Percentiles rank a stretch among this genome's conserved stretches.
Conservation (phyloP, 2,113 vertebrate genomes). For the Mystacornis crossleyi region DNA sequence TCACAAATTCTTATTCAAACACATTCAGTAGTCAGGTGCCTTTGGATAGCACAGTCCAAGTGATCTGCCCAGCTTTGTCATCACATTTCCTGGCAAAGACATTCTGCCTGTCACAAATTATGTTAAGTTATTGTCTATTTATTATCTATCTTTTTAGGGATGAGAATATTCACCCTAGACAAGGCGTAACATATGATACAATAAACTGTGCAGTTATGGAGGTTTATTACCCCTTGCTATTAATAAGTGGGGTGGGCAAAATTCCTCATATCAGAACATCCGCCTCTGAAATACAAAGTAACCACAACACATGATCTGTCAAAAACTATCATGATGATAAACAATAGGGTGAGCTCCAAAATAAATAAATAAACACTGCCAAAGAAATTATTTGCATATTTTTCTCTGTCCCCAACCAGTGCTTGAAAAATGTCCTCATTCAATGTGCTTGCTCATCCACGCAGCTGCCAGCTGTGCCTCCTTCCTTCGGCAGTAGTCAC, state of each 20-base stretch:
- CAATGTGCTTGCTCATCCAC: constrained; percentile 72
- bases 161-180: constrained; percentile 9
- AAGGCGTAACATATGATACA: background rate
- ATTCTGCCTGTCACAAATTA: background rate
- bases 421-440: constrained; percentile 71
- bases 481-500: constrained; percentile 40
- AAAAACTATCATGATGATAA: constrained; percentile 57
- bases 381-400: constrained; percentile 69
- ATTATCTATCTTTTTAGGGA: background rate
- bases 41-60: background rate
- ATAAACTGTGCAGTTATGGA: constrained; percentile 18
- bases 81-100: background rate
- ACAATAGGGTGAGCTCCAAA: constrained; percentile 57
- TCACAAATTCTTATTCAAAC: background rate
- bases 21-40: background rate
- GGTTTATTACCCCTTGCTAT: constrained; percentile 35
- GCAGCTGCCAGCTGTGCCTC: constrained; percentile 68
- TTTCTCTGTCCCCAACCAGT: constrained; percentile 64
- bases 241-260: constrained; percentile 12
- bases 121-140: background rate
- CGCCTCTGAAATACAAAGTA: constrained; percentile 56
- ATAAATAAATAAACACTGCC: constrained; percentile 68
- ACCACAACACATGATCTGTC: constrained; percentile 59
- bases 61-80: background rate
- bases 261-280: constrained; percentile 18